Conservation (phyloP, 2,888 invertebrate species). For the Drosophila macrospina region DNA sequence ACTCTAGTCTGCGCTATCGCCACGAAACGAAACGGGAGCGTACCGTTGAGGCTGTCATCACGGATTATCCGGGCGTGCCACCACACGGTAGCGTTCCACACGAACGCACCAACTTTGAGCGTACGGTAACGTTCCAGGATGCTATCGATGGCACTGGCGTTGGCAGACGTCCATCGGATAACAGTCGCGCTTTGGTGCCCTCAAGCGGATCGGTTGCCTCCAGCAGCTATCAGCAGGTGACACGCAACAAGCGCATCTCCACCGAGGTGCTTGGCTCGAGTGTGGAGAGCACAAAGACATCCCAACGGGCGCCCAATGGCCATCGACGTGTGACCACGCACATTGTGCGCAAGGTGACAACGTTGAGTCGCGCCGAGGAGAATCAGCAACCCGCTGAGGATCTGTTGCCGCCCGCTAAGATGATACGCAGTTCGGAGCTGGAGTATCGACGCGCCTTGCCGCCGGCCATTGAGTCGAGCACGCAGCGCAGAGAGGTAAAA, state of each 20-base stretch:
- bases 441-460: constrained; percentile 86
- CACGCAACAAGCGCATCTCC: constrained; percentile 92
- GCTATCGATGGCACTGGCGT: constrained; percentile 47
- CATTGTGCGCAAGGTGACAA: constrained; percentile 95
- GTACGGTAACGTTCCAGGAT: constrained; percentile 83
- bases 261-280: constrained; percentile 94
- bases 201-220: constrained; percentile 16
- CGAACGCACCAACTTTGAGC: constrained; percentile 86
- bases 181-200: constrained; percentile 67
- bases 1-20: constrained; percentile 84
- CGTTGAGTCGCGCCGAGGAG: constrained; percentile 94
- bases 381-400: constrained; percentile 89
- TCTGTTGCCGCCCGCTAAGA: constrained; percentile 86
- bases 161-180: constrained; percentile 77
- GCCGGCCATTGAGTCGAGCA: constrained; percentile 86
- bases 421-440: constrained; percentile 86
- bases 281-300: constrained; percentile 93
- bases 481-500: constrained; percentile 92
- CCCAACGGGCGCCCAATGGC: constrained; percentile 91
- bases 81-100: constrained; percentile 67
- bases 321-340: constrained; percentile 93
- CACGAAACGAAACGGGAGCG: constrained; percentile 87
- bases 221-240: constrained; percentile 89
- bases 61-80: constrained; percentile 84
- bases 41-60: constrained; percentile 86